A percentile compares a stretch with the other conserved stretches of the same genome.
Conservation (phyloP, 2,113 vertebrate species). For the Himantopus leucocephalus region DNA sequence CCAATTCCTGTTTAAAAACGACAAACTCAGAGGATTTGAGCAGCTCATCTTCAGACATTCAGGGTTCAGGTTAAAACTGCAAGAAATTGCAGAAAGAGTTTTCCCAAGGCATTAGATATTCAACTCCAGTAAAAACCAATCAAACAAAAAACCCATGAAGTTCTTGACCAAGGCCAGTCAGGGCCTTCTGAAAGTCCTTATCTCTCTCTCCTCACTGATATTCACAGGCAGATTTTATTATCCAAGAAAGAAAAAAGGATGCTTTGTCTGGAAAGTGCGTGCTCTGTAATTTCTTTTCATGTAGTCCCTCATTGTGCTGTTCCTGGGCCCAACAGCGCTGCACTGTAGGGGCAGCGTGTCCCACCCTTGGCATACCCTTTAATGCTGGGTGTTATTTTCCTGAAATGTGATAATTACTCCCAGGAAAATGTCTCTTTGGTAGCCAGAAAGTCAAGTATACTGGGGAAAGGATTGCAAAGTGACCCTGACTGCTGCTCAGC, state of each 20-base stretch:
- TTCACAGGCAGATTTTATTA: background rate
- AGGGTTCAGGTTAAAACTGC: background rate
- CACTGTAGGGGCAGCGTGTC: rapidly evolving
- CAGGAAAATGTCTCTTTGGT: background rate
- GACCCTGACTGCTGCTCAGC: background rate
- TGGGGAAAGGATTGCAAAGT: background rate
- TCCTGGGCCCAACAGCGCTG: background rate
- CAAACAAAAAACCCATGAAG: background rate
- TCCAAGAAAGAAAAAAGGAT: background rate
- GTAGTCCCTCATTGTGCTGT: background rate
- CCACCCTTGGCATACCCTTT: background rate
- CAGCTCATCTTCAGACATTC: background rate
- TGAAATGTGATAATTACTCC: background rate
- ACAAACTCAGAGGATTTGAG: background rate
- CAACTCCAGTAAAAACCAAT: background rate
- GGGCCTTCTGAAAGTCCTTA: background rate
- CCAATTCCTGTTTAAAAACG: background rate
- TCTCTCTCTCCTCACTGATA: background rate
- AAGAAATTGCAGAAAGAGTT: background rate
- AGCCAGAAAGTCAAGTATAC: background rate
- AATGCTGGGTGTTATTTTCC: background rate
- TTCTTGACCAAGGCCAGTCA: background rate
- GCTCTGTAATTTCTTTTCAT: background rate
- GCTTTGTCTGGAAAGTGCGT: background rate
- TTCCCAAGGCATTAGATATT: background rate